These are phyloP conservation scores for Cyanistes caeruleus DNA, from an alignment of 2,113 vertebrate genomes.

Conservation along the genomic window DNA sequence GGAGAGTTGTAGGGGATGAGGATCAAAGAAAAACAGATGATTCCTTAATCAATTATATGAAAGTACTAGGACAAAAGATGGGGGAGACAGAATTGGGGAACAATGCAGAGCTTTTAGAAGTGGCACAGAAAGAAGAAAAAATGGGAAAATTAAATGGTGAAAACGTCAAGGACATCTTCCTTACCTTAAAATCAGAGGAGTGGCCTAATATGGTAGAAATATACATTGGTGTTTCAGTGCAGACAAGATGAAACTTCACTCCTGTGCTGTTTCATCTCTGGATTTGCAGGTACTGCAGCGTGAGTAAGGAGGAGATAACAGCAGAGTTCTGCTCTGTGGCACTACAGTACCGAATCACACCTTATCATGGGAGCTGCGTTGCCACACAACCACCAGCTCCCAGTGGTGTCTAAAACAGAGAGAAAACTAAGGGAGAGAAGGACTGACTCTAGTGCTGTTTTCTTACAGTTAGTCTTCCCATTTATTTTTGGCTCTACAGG, in stretches of 20 bases:
- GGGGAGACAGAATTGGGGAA: not conserved
- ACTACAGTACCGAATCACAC: not conserved
- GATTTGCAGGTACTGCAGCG: not conserved
- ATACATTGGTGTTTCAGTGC: not conserved
- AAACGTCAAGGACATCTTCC: not conserved
- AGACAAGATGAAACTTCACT: not conserved
- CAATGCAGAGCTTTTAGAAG: not conserved
- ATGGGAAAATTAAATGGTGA: not conserved
- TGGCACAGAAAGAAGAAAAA: not conserved
- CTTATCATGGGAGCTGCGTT: rapidly evolving
- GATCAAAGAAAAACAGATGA: not conserved
- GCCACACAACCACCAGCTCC: not conserved
- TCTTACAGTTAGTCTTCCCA: not conserved
- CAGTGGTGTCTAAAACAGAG: not conserved
- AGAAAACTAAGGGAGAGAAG: not conserved
- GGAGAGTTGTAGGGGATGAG: not conserved
- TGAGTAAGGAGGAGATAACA: not conserved
- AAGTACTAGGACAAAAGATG: not conserved
- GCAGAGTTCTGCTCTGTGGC: not conserved
- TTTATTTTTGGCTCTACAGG: not conserved
- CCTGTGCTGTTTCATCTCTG: not conserved
- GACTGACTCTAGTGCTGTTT: not conserved
- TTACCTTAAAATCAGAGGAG: not conserved
- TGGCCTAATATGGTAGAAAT: not conserved
- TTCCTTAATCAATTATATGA: not conserved